Evolutionary conservation across 2,888 invertebrate species (phyloP).

Genomic region (Pammene aurita): DNA sequence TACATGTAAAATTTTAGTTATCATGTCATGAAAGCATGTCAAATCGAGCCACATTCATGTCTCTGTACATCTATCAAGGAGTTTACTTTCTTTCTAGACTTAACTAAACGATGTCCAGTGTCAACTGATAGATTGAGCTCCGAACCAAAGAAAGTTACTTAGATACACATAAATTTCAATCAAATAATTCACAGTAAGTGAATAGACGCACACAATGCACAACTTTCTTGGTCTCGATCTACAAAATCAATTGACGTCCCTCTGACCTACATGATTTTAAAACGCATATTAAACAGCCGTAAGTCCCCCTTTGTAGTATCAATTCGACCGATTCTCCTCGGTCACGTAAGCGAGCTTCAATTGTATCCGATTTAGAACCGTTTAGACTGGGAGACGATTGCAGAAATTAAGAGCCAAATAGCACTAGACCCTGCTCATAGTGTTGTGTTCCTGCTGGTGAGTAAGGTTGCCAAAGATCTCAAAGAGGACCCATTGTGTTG

Average conservation of each 20-base stretch:
- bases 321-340: constrained; percentile 77
- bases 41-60: not conserved
- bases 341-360: constrained; percentile 70
- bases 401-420: not conserved
- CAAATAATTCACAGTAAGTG: constrained; percentile 9
- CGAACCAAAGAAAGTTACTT: constrained; percentile 6
- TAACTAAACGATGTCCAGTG: not conserved
- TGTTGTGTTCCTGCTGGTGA: too few relatives aligned
- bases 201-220: constrained; percentile 6
- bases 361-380: constrained; percentile 73
- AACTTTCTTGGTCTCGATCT: constrained; percentile 33
- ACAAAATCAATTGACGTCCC: constrained; percentile 40
- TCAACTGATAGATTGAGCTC: not conserved
- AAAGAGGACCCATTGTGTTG: too few relatives aligned
- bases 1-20: too few relatives aligned
- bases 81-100: not conserved
- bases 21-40: not conserved
- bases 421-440: too few relatives aligned
- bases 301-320: constrained; percentile 60
- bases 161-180: not conserved
- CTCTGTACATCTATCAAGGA: constrained; percentile 3
- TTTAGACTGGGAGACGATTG: constrained; percentile 54
- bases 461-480: too few relatives aligned
- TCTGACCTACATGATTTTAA: constrained; percentile 41
- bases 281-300: constrained; percentile 42